Evolutionary conservation across 2,888 invertebrate species (phyloP).

Genomic region (Amblyjoppa proteus): DNA sequence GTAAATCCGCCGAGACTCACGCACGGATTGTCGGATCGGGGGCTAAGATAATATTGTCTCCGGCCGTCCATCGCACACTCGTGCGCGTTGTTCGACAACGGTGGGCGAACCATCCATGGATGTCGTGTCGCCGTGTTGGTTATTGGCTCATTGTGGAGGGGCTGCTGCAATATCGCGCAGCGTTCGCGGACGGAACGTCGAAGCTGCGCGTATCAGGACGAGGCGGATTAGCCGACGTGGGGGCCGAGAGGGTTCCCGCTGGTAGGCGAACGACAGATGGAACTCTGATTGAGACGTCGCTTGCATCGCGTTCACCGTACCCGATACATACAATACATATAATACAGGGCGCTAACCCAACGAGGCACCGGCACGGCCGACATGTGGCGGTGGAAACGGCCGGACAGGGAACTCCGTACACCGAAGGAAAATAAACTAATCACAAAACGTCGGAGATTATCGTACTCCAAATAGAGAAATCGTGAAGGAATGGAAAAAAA

Average conservation of each 20-base stretch:
- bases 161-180: constrained; percentile 30
- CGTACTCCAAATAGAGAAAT: no score
- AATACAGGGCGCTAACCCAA: constrained; percentile 25
- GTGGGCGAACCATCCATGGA: constrained; percentile 16
- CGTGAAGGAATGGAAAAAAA: no score
- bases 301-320: constrained; percentile 28
- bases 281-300: constrained; percentile 71
- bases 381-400: constrained; percentile 54
- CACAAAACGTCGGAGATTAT: no score
- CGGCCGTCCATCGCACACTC: constrained; percentile 38
- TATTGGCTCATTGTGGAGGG: constrained; percentile 23
- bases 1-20: constrained; percentile 61
- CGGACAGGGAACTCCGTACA: no score
- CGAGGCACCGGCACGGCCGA: constrained; percentile 37
- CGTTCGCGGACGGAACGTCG: constrained; percentile 1
- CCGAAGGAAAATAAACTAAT: no score
- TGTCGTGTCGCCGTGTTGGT: background rate
- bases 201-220: background rate
- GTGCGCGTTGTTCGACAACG: constrained; percentile 5
- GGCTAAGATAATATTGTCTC: constrained; percentile 69
- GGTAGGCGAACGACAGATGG: constrained; percentile 70
- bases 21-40: constrained; percentile 63
- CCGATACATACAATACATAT: constrained; percentile 37
- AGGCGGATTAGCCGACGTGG: constrained; percentile 33
- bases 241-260: constrained; percentile 25